phyloP scores from a whole-genome alignment of 2,888 invertebrate genomes.

The Drosophila multiciliata region DNA sequence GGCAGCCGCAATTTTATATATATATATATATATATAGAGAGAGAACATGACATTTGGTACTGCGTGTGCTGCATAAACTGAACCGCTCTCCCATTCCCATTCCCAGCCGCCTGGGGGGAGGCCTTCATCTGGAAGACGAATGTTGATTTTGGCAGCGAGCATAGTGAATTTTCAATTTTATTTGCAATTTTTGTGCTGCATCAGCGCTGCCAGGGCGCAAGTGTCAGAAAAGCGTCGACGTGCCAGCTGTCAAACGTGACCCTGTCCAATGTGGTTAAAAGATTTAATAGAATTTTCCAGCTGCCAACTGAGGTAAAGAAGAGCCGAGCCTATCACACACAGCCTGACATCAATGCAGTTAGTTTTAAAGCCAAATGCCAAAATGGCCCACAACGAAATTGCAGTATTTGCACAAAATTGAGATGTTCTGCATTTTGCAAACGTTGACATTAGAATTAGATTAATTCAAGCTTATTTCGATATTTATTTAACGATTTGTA shows the following conservation, averaged over 20 bases:
- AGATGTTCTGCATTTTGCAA: slow-evolving; percentile 8
- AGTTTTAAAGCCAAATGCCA: slow-evolving; percentile 25
- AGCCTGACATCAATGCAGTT: slow-evolving; percentile 35
- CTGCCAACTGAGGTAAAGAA: slow-evolving; percentile 8
- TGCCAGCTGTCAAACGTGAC: slow-evolving; percentile 71
- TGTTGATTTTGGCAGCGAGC: slow-evolving; percentile 75
- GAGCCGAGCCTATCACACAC: neutral
- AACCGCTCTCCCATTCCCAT: neutral
- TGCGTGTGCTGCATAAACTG: slow-evolving; percentile 58
- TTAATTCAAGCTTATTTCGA: neutral
- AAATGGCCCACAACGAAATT: slow-evolving; percentile 21
- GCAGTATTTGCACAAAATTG: slow-evolving; percentile 10
- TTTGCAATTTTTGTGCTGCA: slow-evolving; percentile 65
- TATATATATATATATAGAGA: neutral
- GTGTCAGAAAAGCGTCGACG: slow-evolving; percentile 63
- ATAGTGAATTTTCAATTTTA: slow-evolving; percentile 69
- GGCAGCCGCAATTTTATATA: slow-evolving; percentile 52
- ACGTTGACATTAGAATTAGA: neutral
- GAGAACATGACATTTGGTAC: slow-evolving; percentile 59
- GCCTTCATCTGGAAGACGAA: slow-evolving; percentile 45
- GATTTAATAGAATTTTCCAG: slow-evolving; percentile 54
- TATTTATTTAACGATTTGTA: neutral
- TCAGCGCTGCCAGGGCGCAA: slow-evolving; percentile 51
- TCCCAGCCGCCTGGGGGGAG: neutral
- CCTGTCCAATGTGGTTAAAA: slow-evolving; percentile 70